phyloP scores from a whole-genome alignment of 1,140 invertebrate species.

The Pentalonia nigronervosa region DNA sequence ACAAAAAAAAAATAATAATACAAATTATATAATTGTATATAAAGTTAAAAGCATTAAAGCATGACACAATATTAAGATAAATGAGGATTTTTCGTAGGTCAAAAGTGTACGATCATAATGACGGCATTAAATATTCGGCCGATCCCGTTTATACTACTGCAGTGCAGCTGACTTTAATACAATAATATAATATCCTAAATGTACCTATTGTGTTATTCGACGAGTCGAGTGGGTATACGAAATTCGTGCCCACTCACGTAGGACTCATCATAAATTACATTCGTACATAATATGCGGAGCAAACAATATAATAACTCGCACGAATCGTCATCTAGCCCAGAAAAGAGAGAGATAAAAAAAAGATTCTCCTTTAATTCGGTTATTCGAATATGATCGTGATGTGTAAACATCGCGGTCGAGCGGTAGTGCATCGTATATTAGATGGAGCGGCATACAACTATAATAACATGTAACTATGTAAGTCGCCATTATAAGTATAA shows the following conservation, averaged over 20 bases:
- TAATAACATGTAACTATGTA: neutral
- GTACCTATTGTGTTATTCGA: neutral
- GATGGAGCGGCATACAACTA: neutral
- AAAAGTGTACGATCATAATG: neutral
- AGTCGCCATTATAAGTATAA: neutral
- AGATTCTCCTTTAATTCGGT: neutral
- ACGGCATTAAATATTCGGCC: neutral
- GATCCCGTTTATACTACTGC: neutral
- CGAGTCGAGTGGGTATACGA: slow-evolving; percentile 6
- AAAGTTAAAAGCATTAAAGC: neutral
- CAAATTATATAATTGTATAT: neutral
- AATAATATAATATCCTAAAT: neutral
- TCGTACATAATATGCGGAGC: neutral
- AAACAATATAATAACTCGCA: neutral
- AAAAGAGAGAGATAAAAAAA: neutral
- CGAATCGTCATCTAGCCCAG: neutral
- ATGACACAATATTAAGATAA: neutral
- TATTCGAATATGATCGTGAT: neutral
- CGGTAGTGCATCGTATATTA: neutral
- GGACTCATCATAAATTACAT: slow-evolving; percentile 4
- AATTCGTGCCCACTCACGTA: slow-evolving; percentile 37
- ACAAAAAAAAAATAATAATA: slow-evolving; percentile 2
- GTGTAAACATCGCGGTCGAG: neutral
- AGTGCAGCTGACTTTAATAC: neutral
- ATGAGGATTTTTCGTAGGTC: neutral